A percentile compares a stretch with the other conserved stretches of the same genome.
Evolutionary conservation across 1,140 invertebrate species (phyloP).

Genomic region (Drosophila parvula): DNA sequence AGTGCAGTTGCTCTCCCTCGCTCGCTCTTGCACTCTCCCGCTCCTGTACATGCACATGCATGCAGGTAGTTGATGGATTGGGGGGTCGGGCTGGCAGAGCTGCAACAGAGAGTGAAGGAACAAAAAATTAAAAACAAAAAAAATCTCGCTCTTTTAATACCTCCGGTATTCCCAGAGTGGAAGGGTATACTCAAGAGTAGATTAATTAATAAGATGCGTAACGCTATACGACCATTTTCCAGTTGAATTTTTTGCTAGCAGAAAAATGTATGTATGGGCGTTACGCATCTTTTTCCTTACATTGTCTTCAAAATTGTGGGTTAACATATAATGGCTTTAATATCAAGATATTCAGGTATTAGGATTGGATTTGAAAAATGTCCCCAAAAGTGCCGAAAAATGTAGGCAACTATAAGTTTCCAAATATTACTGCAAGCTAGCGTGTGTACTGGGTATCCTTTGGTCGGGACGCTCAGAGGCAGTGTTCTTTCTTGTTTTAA

Average conservation of each 20-base stretch:
- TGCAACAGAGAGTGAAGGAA: conserved; percentile 19
- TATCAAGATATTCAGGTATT: too few species aligned
- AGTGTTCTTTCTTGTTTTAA: conserved; percentile 19
- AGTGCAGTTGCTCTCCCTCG: conserved; percentile 43
- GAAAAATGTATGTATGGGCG: too few species aligned
- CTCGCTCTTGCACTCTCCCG: conserved; percentile 24
- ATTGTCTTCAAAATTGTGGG: too few species aligned
- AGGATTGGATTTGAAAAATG: too few species aligned
- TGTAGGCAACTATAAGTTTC: background rate
- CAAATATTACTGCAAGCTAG: background rate
- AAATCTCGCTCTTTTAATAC: conserved; percentile 38
- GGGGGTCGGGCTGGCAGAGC: conserved; percentile 23
- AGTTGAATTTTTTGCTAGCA: too few species aligned
- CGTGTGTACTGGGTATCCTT: conserved; percentile 1
- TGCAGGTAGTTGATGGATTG: conserved; percentile 57
- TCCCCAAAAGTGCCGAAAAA: background rate
- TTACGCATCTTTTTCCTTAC: too few species aligned
- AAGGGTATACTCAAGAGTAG: background rate
- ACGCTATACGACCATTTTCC: too few species aligned
- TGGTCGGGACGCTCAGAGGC: background rate
- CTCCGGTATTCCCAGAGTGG: background rate
- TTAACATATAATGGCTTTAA: too few species aligned
- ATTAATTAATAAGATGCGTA: too few species aligned
- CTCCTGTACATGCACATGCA: conserved; percentile 50
- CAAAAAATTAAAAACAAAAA: conserved; percentile 22